Evolutionary conservation across 2,888 invertebrate species (phyloP).

Genomic region (Hypolimnas misippus): DNA sequence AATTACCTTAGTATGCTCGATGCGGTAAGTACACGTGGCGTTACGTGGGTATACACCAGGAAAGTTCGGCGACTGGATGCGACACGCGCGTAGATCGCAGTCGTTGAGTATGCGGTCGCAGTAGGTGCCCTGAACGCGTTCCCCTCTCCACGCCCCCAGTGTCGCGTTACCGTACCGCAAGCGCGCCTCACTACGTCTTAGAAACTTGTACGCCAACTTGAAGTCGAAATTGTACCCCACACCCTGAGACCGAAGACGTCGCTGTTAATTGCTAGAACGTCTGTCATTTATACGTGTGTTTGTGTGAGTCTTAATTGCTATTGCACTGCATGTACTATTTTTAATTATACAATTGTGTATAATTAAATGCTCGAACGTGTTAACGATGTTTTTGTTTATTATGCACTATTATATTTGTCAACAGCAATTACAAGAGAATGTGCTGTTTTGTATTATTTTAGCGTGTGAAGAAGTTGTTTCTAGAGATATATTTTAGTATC

Average conservation of each 20-base stretch:
- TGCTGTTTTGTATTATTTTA: slow-evolving; percentile 21
- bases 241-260: slow-evolving; percentile 75
- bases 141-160: slow-evolving; percentile 89
- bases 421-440: slow-evolving; percentile 21
- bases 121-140: slow-evolving; percentile 89
- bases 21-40: slow-evolving; percentile 91
- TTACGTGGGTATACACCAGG: slow-evolving; percentile 95
- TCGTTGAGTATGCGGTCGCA: slow-evolving; percentile 92
- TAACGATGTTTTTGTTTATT: slow-evolving; percentile 20
- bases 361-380: slow-evolving; percentile 10
- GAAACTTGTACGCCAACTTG: slow-evolving; percentile 93
- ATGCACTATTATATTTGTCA: slow-evolving; percentile 21
- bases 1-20: slow-evolving; percentile 84
- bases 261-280: slow-evolving; percentile 31
- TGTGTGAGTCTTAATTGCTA: slow-evolving; percentile 25
- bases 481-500: too few species aligned
- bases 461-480: slow-evolving; percentile 12
- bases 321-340: slow-evolving; percentile 5
- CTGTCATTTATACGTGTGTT: slow-evolving; percentile 28
- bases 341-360: slow-evolving; percentile 17
- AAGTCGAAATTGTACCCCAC: slow-evolving; percentile 92
- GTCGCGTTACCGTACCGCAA: slow-evolving; percentile 91
- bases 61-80: slow-evolving; percentile 94
- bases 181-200: slow-evolving; percentile 89
- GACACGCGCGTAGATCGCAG: slow-evolving; percentile 88